These are phyloP conservation scores for Emmelina monodactyla DNA, from an alignment of 2,888 invertebrate genomes.

Conservation along the genomic window DNA sequence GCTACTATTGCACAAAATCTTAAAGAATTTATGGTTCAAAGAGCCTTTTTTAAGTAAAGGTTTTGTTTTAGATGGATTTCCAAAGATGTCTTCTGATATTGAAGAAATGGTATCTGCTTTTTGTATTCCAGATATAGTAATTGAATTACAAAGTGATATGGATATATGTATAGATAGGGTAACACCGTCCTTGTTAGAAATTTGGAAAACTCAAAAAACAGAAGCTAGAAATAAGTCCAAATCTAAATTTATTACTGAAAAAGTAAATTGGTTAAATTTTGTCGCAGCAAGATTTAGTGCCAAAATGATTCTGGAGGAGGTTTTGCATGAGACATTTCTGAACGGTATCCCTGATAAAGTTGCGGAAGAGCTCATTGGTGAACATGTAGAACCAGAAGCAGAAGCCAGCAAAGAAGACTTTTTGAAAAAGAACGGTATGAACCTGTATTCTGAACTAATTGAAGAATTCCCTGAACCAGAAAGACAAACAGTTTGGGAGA, in stretches of 20 bases:
- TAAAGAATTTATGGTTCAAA: slow-evolving; percentile 60
- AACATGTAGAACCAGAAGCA: slow-evolving; percentile 5
- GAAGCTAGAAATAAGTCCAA: slow-evolving; percentile 34
- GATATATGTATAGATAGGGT: slow-evolving; percentile 36
- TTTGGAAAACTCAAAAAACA: slow-evolving; percentile 43
- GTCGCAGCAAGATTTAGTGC: too few relatives aligned
- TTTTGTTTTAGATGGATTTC: slow-evolving; percentile 70
- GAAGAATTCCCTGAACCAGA: slow-evolving; percentile 54
- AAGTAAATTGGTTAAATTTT: slow-evolving; percentile 29
- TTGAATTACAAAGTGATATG: slow-evolving; percentile 47
- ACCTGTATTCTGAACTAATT: slow-evolving; percentile 36
- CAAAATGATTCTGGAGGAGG: slow-evolving; percentile 32
- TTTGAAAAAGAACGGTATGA: too few relatives aligned
- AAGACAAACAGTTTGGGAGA: slow-evolving; percentile 53
- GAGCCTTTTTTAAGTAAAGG: slow-evolving; percentile 55
- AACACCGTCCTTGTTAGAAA: slow-evolving; percentile 30
- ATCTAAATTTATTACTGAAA: slow-evolving; percentile 24
- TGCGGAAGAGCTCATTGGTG: slow-evolving; percentile 1
- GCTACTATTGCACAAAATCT: slow-evolving; percentile 40
- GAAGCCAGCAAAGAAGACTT: slow-evolving; percentile 21
- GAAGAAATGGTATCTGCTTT: slow-evolving; percentile 53
- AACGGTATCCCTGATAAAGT: background rate
- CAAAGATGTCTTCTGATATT: slow-evolving; percentile 60
- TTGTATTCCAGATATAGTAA: slow-evolving; percentile 66
- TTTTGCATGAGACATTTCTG: too few relatives aligned